phyloP scores from a whole-genome alignment of 2,888 invertebrate species.

The Portevinia maculata region DNA sequence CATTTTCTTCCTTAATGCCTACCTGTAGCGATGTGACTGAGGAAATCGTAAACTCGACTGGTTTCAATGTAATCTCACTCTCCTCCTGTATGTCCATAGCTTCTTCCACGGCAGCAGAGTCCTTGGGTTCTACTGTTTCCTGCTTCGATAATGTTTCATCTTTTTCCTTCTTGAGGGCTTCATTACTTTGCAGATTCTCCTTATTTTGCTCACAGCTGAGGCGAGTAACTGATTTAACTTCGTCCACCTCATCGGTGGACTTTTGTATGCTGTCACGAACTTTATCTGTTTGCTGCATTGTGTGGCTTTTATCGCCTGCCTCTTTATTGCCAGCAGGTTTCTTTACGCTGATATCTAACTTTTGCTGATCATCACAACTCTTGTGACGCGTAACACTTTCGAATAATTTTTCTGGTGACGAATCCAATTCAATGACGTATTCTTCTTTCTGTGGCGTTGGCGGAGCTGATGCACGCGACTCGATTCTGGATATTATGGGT shows the following conservation, averaged over 20 bases:
- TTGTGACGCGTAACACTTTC: conserved; percentile 37
- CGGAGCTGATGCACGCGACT: conserved; percentile 22
- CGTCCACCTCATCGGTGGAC: conserved; percentile 62
- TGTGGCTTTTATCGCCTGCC: conserved; percentile 14
- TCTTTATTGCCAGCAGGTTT: conserved; percentile 52
- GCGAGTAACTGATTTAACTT: conserved; percentile 41
- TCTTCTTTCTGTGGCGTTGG: conserved; percentile 37
- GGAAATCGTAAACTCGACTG: conserved; percentile 7
- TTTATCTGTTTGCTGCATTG: conserved; percentile 71
- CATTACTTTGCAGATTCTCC: conserved; percentile 73
- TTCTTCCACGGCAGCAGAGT: conserved; percentile 37
- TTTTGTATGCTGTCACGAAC: conserved; percentile 70
- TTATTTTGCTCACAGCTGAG: conserved; percentile 65
- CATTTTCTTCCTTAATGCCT: conserved; percentile 57
- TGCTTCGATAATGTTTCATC: conserved; percentile 77
- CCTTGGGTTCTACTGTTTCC: conserved; percentile 76
- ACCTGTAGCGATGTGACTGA: conserved; percentile 33
- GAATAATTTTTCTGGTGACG: conserved; percentile 56
- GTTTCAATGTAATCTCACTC: conserved; percentile 48
- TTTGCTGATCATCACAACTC: conserved; percentile 39
- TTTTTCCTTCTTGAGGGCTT: conserved; percentile 78
- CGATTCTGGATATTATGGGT: conserved; percentile 34
- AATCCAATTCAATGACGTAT: conserved; percentile 66
- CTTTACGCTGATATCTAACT: conserved; percentile 42
- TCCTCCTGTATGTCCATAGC: conserved; percentile 51